A percentile compares a stretch with the other conserved stretches of the same genome.
Conservation (phyloP, 2,888 invertebrate genomes). For the Pheosia tremula region DNA sequence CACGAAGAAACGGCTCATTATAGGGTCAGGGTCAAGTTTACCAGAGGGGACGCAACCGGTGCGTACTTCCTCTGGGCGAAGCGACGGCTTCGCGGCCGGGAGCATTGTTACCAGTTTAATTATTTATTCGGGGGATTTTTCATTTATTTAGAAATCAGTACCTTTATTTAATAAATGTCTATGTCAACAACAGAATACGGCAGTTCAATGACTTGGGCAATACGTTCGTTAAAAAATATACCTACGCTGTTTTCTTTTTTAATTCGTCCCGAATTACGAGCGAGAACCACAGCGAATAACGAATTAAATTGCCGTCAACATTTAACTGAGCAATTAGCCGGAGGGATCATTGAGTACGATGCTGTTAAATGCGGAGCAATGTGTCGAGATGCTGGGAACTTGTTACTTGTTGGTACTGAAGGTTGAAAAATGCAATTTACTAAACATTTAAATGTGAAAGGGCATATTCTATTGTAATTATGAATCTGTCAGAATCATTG, state of each 20-base stretch:
- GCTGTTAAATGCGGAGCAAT: conserved; percentile 47
- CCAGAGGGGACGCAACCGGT: conserved; percentile 55
- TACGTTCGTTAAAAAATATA: not conserved
- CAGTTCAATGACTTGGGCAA: not conserved
- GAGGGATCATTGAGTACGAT: conserved; percentile 54
- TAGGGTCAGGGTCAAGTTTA: conserved; percentile 40
- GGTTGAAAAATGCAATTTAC: conserved; percentile 45
- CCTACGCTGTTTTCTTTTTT: no score
- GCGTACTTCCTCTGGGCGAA: conserved; percentile 55
- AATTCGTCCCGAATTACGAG: not conserved
- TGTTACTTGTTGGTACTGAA: conserved; percentile 49
- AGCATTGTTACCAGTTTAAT: not conserved
- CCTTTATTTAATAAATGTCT: no score
- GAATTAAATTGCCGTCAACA: conserved; percentile 62
- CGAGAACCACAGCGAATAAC: conserved; percentile 35
- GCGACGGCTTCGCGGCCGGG: conserved; percentile 35
- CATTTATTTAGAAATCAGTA: not conserved
- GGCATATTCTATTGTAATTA: conserved; percentile 44
- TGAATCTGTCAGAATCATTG: conserved; percentile 31
- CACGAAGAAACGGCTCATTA: conserved; percentile 24
- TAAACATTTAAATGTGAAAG: conserved; percentile 56
- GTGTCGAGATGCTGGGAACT: conserved; percentile 56
- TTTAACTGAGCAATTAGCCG: conserved; percentile 58
- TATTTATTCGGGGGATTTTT: not conserved
- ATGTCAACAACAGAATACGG: not conserved